Evolutionary conservation across 2,888 invertebrate genomes (phyloP).

Genomic region (Girardia tigrina): DNA sequence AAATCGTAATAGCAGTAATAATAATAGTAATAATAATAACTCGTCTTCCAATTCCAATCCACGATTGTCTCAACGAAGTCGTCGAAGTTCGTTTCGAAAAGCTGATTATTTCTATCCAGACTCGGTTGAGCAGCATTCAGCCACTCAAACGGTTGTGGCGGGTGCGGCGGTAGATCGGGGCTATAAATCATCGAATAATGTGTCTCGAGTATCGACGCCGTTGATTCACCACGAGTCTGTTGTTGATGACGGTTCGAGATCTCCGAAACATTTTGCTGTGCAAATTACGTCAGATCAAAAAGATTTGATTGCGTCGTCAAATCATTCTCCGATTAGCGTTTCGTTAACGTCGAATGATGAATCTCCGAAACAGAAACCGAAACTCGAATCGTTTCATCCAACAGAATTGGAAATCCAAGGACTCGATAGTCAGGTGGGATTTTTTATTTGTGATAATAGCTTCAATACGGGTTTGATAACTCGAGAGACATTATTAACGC

Average conservation of each 20-base stretch:
- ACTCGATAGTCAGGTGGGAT: background rate
- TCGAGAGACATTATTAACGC: too few species aligned
- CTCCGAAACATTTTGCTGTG: background rate
- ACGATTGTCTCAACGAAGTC: background rate
- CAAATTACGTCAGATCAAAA: background rate
- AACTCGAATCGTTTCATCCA: background rate
- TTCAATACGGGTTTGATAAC: too few species aligned
- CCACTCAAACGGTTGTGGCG: background rate
- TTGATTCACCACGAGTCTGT: too few species aligned
- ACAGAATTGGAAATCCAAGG: background rate
- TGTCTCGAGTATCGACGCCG: background rate
- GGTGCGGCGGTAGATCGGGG: too few species aligned
- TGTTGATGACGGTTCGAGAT: background rate
- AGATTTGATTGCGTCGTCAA: background rate
- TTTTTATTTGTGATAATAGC: too few species aligned
- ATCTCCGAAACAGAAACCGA: background rate
- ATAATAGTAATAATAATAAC: background rate
- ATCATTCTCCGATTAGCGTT: background rate
- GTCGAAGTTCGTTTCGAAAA: background rate
- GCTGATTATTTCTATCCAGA: constrained; percentile 6
- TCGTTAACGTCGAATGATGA: constrained; percentile 2
- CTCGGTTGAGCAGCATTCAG: background rate
- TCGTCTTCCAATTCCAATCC: background rate
- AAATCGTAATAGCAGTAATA: background rate
- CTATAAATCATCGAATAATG: constrained; percentile 1